These are phyloP conservation scores for Nomada hirtipes DNA, from an alignment of 2,888 invertebrate species.

Conservation along the genomic window DNA sequence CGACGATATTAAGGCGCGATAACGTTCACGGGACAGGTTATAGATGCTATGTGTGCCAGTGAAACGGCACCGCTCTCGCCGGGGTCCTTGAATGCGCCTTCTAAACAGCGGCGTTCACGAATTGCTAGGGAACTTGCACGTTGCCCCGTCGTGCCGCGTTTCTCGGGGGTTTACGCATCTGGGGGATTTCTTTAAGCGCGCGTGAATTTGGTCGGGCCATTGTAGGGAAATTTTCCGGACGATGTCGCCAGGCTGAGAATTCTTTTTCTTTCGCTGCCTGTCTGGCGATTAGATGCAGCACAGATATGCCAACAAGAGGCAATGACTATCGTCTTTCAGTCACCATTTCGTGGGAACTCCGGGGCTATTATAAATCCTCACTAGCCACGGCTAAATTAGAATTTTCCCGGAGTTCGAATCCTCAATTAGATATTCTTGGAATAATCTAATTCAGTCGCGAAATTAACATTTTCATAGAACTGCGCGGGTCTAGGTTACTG, in stretches of 20 bases:
- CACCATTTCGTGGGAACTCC: neutral
- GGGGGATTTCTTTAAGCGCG: no score
- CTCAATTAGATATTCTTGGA: neutral
- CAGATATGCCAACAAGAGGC: no score
- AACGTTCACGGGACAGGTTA: constrained; percentile 37
- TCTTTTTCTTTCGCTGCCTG: no score
- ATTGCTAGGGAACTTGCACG: no score
- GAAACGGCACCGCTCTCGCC: constrained; percentile 15
- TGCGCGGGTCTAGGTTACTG: neutral
- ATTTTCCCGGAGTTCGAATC: neutral
- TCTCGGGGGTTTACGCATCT: no score
- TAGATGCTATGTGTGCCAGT: constrained; percentile 33
- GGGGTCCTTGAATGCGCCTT: constrained; percentile 29
- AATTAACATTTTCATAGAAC: constrained; percentile 3
- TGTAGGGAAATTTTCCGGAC: no score
- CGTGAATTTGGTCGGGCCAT: no score
- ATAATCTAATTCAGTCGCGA: neutral
- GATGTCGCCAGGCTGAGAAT: no score
- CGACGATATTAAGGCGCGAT: constrained; percentile 45
- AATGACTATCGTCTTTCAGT: neutral
- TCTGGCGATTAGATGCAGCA: no score
- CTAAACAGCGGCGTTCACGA: constrained; percentile 4
- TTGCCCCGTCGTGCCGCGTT: no score
- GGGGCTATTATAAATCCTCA: neutral
- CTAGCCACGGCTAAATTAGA: neutral